Evolutionary conservation across 2,113 vertebrate species (phyloP).

Genomic region (Hippocampus barbouri): DNA sequence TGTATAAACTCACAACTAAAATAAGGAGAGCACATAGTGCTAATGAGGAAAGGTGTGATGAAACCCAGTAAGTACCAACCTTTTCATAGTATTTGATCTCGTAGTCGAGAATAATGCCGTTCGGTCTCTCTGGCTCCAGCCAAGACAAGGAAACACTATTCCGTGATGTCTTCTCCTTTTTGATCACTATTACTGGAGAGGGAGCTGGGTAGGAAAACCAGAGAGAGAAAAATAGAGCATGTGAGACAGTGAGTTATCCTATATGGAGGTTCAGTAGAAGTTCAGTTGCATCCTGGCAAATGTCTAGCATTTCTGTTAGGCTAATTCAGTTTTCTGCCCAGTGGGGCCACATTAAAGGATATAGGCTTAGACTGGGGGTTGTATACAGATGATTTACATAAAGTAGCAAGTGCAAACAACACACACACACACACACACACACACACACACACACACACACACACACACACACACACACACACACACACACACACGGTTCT

Average conservation of each 20-base stretch:
- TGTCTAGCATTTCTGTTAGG: constrained; percentile 55
- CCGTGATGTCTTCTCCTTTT: constrained; percentile 89
- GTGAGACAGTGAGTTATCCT: constrained; percentile 22
- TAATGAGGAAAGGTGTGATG: not conserved
- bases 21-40: not conserved
- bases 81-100: constrained; percentile 99
- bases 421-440: not conserved
- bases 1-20: not conserved
- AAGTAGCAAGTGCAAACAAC: constrained; percentile 8
- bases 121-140: constrained; percentile 93
- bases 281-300: constrained; percentile 64
- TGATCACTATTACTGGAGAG: constrained; percentile 85
- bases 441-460: too few relatives aligned
- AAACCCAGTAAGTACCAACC: constrained; percentile 72
- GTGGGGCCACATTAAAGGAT: constrained; percentile 37
- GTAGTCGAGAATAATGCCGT: constrained; percentile 97
- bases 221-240: constrained; percentile 24
- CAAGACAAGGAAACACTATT: constrained; percentile 92
- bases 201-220: constrained; percentile 75
- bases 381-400: constrained; percentile 10
- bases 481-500: not conserved
- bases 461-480: not conserved
- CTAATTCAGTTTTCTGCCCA: constrained; percentile 60
- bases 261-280: constrained; percentile 61
- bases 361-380: not conserved